A percentile compares a stretch with the other conserved stretches of the same genome.
phyloP scores from a whole-genome alignment of 2,113 vertebrate genomes.

The Takifugu flavidus region DNA sequence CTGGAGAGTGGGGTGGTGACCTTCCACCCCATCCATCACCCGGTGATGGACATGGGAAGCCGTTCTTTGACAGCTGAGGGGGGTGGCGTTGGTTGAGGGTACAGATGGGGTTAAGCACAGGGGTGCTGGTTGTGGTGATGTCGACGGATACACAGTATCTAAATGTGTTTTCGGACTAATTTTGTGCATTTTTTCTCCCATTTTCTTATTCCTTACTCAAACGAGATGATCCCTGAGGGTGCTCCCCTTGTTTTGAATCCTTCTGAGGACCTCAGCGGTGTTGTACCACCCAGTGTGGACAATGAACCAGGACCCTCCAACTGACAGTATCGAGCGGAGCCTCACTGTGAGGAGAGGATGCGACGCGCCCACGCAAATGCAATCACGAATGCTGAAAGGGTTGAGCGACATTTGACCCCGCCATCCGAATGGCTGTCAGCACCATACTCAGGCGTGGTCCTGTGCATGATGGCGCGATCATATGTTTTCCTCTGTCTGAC shows the following conservation, averaged over 20 bases:
- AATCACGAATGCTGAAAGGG: slow-evolving; percentile 32
- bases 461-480: slow-evolving; percentile 57
- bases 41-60: slow-evolving; percentile 80
- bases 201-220: slow-evolving; percentile 50
- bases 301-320: slow-evolving; percentile 48
- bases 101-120: slow-evolving; percentile 60
- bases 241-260: slow-evolving; percentile 41
- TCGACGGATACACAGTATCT: slow-evolving; percentile 1
- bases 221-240: slow-evolving; percentile 44
- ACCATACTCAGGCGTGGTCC: slow-evolving; percentile 35
- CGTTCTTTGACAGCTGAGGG: slow-evolving; percentile 69
- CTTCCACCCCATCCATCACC: slow-evolving; percentile 83
- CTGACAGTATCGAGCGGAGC: slow-evolving; percentile 40
- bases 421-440: slow-evolving; percentile 46
- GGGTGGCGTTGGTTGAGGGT: slow-evolving; percentile 34
- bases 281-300: slow-evolving; percentile 27
- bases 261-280: slow-evolving; percentile 3
- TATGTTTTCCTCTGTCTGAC: slow-evolving; percentile 68
- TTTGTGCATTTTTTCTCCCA: too few relatives aligned
- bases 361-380: slow-evolving; percentile 7
- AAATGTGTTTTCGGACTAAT: too few relatives aligned
- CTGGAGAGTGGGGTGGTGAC: slow-evolving; percentile 73
- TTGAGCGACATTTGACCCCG: slow-evolving; percentile 62
- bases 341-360: slow-evolving; percentile 20
- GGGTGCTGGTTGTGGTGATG: neutral